Evolutionary conservation across 2,888 invertebrate genomes (phyloP), one percentile per base, ranked within the genome.

Genomic region (Leptopterna dolabrata): DNA sequence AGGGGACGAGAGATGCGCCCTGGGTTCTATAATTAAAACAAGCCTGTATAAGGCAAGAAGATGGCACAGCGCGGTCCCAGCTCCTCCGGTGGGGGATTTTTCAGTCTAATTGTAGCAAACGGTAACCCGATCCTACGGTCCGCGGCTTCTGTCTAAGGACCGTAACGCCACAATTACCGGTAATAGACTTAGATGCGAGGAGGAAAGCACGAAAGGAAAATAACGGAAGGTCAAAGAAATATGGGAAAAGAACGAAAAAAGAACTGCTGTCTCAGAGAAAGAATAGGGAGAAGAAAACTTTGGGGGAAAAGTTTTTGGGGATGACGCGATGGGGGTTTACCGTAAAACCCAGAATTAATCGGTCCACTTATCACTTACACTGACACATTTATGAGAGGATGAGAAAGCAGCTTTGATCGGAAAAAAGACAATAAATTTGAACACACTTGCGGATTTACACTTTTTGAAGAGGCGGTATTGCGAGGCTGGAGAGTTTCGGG

Each of bases 11-110:
- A 51, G 63, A 63, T 63, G 63, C 24, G 63, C 63, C 78, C 78
- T 19, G 43, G 24, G 81, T 81, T 81, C 81, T 81, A 81, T 51
- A 81, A 81, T 81, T 81, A 81, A 51, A 81, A 81, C 81, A 51
- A 47, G 51, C 36, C 81, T 81, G 27, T 81, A 81, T 81, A 81
- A 81, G 81, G 81, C 19, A 81, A 55, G 81, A 81, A 81, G 73
- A 73, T 63, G 63, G 63, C 63, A 63, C 78, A 45, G 43, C 24
- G 27, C 24, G 27, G 24, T 41, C 43, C 78, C 14, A 30, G 76
- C 30, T n/a, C 36, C 76, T 45, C 19, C 78, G 45, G 45, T n/a
- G 24, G 27, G 41, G 43, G 41, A 45, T 70, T 83, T 70, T 83
- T 83, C 83, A 47, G 70, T 70, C 83, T 83, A 70, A 63, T 83